Base-by-base conservation (phyloP, 2,888 invertebrate species). In the Drosophila engyochracea region DNA sequence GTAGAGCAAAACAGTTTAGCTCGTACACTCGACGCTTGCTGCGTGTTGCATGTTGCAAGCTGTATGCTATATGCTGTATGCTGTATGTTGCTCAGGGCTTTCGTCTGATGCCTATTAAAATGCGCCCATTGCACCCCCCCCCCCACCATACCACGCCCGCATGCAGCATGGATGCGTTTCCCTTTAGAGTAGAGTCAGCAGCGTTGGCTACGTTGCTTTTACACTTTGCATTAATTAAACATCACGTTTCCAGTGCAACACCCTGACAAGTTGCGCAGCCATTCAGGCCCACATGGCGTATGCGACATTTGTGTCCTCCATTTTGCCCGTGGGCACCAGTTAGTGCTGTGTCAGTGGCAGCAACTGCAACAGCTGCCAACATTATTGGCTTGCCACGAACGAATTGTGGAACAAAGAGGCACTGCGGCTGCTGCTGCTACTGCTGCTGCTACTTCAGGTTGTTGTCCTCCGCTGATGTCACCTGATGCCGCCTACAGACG, bases 201-300 rank as follows among this genome's bases (percentile, higher is more conserved):
- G 55, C 51, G 54, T 54, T 66, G 62, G 35, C n/a, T 39, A 37
- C 30, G 33, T 47, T 61, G 71, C 71, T 51, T 52, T 75, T 79
- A 76, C 82, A 82, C 81, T 84, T 88, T 80, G 76, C 89, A 90
- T 91, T 92, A 92, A 91, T 91, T 92, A 89, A 91, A 88, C 87
- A 90, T 88, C 85, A 92, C 87, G 91, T 90, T 87, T 83, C 78
- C 85, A 87, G 88, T 83, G 89, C 86, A 91, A 88, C 89, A 89
- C 79, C 91, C 91, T 81, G 64, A 85, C 86, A 86, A 90, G 91
- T 83, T 90, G 85, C 76, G 67, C 74, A 66, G 52, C 53, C 67
- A 73, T 75, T 79, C 59, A 65, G 52, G 64, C 51, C 53, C 63
- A 70, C 74, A 19, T 19, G 68, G 69, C 70, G 80, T 68, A 73